A percentile compares a stretch with the other conserved stretches of the same genome.
Conservation (phyloP, 2,113 vertebrate genomes). For the pig (Sus scrofa) region T2T-Sscrofa CM000824.6:130936501-130937000, state of each 20-base stretch:
- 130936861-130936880: constrained; percentile 85
- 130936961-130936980: background rate
- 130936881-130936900: constrained; percentile 87
- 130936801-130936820: background rate
- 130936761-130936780: background rate
- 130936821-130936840: background rate
- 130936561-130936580: background rate
- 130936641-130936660: background rate
- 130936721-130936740: fast-evolving
- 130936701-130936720: fast-evolving
- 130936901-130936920: constrained; percentile 86
- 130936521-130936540: background rate
- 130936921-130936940: constrained; percentile 72
- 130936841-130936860: constrained; percentile 23
- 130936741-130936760: background rate
- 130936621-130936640: background rate
- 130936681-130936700: background rate
- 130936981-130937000: background rate
- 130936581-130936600: background rate
- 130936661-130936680: background rate
- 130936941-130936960: constrained; percentile 51
- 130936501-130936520: background rate
- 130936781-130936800: background rate
- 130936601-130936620: background rate
- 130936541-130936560: background rate